Conservation (phyloP, 2,113 vertebrate genomes). For the Rissa tridactyla region DNA sequence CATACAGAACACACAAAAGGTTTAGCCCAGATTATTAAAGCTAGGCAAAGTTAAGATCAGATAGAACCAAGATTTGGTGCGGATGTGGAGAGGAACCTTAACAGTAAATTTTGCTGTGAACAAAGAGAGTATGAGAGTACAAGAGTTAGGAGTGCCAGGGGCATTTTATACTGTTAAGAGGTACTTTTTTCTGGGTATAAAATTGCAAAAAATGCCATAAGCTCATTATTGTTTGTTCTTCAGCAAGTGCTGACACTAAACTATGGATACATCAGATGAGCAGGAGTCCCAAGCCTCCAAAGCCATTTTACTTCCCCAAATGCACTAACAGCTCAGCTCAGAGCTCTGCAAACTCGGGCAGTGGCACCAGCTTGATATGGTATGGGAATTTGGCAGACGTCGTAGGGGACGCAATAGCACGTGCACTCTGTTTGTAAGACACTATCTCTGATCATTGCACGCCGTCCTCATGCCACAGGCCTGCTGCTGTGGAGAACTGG, state of each 20-base stretch:
- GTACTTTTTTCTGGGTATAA: neutral
- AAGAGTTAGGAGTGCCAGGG: neutral
- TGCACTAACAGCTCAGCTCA: neutral
- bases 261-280: neutral
- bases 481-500: neutral
- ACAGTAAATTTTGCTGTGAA: neutral
- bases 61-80: neutral
- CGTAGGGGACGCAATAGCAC: accelerated
- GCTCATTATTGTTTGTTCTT: neutral
- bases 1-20: neutral
- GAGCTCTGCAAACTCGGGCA: neutral
- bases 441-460: neutral
- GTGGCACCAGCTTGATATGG: neutral
- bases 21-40: neutral
- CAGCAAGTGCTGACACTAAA: neutral
- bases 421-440: neutral
- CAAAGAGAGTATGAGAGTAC: neutral
- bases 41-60: neutral
- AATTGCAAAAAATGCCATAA: neutral
- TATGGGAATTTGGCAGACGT: neutral
- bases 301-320: neutral
- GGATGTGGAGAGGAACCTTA: neutral
- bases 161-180: neutral
- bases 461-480: neutral
- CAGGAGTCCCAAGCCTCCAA: neutral